These are phyloP conservation scores for Ferdinandea cuprea DNA, from an alignment of 2,888 invertebrate species.

Conservation along the genomic window DNA sequence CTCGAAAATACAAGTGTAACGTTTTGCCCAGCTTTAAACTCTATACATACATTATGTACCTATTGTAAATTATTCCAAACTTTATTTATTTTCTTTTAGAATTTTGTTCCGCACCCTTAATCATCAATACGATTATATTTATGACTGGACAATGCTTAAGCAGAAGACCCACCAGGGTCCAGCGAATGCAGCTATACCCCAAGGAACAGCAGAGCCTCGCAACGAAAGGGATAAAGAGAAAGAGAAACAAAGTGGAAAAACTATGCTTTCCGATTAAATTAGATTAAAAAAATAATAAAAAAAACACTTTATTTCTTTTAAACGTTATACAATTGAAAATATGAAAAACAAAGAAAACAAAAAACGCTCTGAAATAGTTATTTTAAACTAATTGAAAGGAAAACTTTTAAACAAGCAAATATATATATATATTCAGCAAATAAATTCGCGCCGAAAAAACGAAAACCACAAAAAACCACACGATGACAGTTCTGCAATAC, in stretches of 20 bases:
- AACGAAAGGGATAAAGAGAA: slow-evolving; percentile 81
- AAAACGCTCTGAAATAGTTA: slow-evolving; percentile 50
- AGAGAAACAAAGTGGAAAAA: slow-evolving; percentile 81
- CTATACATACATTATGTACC: too few species aligned
- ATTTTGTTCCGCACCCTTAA: slow-evolving; percentile 99
- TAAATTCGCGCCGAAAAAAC: slow-evolving; percentile 58
- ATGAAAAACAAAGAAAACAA: slow-evolving; percentile 43
- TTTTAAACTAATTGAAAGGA: slow-evolving; percentile 62
- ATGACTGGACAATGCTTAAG: slow-evolving; percentile 99
- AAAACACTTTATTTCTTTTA: slow-evolving; percentile 70
- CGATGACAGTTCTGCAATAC: slow-evolving; percentile 66
- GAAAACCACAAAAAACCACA: slow-evolving; percentile 58
- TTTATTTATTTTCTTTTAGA: slow-evolving; percentile 85
- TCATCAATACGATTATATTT: slow-evolving; percentile 99
- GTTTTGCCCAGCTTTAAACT: too few species aligned
- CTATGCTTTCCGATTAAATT: slow-evolving; percentile 80
- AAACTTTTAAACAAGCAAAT: slow-evolving; percentile 31
- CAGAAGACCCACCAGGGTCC: slow-evolving; percentile 87
- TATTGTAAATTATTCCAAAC: too few species aligned
- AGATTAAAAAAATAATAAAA: slow-evolving; percentile 72
- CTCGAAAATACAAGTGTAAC: too few species aligned
- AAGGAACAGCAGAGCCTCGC: slow-evolving; percentile 81
- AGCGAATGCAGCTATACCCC: slow-evolving; percentile 80
- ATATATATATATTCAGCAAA: slow-evolving; percentile 22
- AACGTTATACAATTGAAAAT: slow-evolving; percentile 66